These are phyloP conservation scores for Lagodon rhomboides DNA, from an alignment of 2,797 vertebrate genomes.

Conservation along the genomic window DNA sequence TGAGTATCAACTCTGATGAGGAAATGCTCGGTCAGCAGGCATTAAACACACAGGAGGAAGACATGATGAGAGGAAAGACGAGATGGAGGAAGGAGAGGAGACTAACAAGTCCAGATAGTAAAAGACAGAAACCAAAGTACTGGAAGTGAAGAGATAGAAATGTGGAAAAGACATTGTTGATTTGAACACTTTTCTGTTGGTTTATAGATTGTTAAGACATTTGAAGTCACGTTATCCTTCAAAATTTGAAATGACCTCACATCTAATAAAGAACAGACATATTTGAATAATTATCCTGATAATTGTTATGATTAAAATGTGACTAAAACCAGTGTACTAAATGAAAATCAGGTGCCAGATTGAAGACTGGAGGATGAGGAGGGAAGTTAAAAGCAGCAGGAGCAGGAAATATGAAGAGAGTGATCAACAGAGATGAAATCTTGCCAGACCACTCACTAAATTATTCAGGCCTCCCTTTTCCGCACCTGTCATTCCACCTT, in stretches of 20 bases:
- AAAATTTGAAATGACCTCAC: no score
- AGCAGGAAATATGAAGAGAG: slow-evolving; percentile 28
- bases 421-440: slow-evolving; percentile 64
- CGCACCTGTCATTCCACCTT: slow-evolving; percentile 65
- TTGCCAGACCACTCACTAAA: slow-evolving; percentile 62
- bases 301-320: neutral
- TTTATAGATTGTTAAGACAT: neutral
- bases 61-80: slow-evolving; percentile 7
- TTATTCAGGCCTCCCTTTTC: slow-evolving; percentile 67
- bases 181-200: neutral
- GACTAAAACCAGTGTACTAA: neutral
- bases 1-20: slow-evolving; percentile 47
- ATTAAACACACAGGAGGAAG: slow-evolving; percentile 55
- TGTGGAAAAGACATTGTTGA: neutral
- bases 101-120: neutral
- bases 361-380: neutral
- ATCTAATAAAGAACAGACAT: no score
- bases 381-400: neutral
- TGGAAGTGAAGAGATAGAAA: neutral
- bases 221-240: neutral
- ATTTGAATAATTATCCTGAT: neutral
- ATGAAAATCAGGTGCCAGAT: neutral
- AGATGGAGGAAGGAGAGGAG: neutral
- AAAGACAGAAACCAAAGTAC: neutral
- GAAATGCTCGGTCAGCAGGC: slow-evolving; percentile 55